These are phyloP conservation scores for Rhopalosiphum maidis DNA, from an alignment of 1,140 invertebrate species.

Conservation along the genomic window DNA sequence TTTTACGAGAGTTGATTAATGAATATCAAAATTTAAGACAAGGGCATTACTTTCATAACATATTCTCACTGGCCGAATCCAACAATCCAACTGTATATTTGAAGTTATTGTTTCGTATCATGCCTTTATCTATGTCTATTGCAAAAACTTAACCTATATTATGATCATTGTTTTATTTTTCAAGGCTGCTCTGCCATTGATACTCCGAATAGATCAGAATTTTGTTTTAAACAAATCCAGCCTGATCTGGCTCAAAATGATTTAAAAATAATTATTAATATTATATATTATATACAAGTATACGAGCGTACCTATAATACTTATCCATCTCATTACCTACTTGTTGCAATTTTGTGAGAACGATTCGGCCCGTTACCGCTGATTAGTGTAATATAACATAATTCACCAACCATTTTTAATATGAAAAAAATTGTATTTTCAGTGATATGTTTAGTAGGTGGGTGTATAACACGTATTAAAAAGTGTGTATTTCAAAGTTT, in stretches of 20 bases:
- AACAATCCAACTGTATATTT: too few species aligned
- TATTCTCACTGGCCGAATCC: background rate
- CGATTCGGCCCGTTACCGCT: background rate
- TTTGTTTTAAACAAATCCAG: background rate
- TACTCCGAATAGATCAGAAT: background rate
- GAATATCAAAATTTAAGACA: conserved; percentile 19
- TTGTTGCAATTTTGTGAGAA: background rate
- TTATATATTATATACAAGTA: background rate
- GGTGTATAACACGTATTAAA: background rate
- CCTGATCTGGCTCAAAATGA: background rate
- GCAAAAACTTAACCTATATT: conserved; percentile 24
- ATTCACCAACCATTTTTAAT: background rate
- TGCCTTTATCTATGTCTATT: conserved; percentile 9
- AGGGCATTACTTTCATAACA: conserved; percentile 31
- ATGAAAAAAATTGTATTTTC: background rate
- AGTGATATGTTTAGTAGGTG: background rate
- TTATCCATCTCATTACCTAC: background rate
- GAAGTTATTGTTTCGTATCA: background rate
- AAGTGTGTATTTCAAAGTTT: background rate
- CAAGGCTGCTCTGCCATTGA: conserved; percentile 1
- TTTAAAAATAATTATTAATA: background rate
- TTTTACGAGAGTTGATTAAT: background rate
- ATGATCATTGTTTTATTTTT: conserved; percentile 14
- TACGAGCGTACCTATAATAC: background rate
- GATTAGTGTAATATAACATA: background rate